Conservation (phyloP, 2,113 vertebrate genomes). For the Colius striatus region DNA sequence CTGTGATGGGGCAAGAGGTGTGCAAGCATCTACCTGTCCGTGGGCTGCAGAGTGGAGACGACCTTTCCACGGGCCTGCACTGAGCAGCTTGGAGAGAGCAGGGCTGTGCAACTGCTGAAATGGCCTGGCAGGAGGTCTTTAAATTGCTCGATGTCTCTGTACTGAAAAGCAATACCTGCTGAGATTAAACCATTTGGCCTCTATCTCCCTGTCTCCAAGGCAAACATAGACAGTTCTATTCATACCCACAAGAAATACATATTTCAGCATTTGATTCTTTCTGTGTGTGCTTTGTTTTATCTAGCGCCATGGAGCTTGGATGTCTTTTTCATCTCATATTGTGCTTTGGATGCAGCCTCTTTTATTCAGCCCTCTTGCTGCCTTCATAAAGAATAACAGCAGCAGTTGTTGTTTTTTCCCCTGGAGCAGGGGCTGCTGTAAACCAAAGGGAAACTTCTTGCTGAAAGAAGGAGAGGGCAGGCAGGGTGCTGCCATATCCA, state of each 20-base stretch:
- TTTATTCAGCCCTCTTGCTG: constrained; percentile 7
- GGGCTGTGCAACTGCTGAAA: neutral
- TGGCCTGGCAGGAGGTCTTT: neutral
- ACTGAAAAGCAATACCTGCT: constrained; percentile 58
- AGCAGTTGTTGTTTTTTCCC: constrained; percentile 16
- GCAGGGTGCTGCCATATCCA: neutral
- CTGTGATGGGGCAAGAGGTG: neutral
- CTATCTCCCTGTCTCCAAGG: constrained; percentile 39
- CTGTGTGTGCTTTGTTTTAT: constrained; percentile 27
- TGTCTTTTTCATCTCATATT: neutral
- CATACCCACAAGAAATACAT: constrained; percentile 26
- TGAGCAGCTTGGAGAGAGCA: neutral
- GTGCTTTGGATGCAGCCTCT: constrained; percentile 24
- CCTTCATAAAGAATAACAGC: constrained; percentile 19
- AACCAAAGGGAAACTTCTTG: neutral
- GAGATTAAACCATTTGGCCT: constrained; percentile 44
- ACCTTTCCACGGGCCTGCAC: neutral
- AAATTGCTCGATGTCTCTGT: neutral
- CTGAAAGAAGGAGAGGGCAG: neutral
- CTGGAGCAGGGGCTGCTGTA: constrained; percentile 11
- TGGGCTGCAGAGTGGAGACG: neutral
- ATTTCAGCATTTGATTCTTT: neutral
- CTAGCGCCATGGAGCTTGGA: constrained; percentile 23
- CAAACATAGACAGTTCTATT: constrained; percentile 47
- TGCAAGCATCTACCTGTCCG: neutral